phyloP scores from a whole-genome alignment of 1,140 invertebrate species.

The Penaeus indicus region DNA sequence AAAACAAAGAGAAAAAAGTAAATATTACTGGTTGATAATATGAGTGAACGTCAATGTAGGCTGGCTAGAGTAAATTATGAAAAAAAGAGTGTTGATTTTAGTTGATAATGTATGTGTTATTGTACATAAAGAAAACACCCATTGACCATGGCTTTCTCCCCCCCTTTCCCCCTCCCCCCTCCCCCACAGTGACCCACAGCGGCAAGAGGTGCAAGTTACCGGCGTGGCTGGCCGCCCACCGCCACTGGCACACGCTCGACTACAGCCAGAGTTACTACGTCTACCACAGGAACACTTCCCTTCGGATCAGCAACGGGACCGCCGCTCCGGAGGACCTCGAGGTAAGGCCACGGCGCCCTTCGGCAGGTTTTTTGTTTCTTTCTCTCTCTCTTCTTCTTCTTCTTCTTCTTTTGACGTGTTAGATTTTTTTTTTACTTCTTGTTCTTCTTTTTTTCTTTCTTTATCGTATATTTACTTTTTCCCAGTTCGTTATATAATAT shows the following conservation, averaged over 20 bases:
- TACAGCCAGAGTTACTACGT: conserved; percentile 77
- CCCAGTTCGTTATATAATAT: too few species aligned
- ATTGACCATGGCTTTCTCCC: background rate
- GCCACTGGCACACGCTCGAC: conserved; percentile 85
- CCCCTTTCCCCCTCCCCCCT: background rate
- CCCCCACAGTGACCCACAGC: conserved; percentile 44
- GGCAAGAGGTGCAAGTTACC: conserved; percentile 78
- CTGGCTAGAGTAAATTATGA: too few species aligned
- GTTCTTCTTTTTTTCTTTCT: background rate
- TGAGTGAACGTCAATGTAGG: too few species aligned
- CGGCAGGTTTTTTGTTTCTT: background rate
- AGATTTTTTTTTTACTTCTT: background rate
- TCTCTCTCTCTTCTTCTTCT: background rate
- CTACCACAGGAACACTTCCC: conserved; percentile 62
- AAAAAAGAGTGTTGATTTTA: too few species aligned
- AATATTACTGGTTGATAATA: background rate
- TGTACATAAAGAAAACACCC: too few species aligned
- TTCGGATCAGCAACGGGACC: conserved; percentile 64
- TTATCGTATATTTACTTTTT: background rate
- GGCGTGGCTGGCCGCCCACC: conserved; percentile 81
- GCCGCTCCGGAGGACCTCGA: conserved; percentile 57
- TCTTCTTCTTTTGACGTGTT: background rate
- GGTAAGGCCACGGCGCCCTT: conserved; percentile 21
- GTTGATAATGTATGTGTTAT: too few species aligned
- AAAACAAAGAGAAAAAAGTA: background rate